Evolutionary conservation across 2,113 vertebrate genomes (phyloP).

Genomic region (Hippocampus mohnikei): DNA sequence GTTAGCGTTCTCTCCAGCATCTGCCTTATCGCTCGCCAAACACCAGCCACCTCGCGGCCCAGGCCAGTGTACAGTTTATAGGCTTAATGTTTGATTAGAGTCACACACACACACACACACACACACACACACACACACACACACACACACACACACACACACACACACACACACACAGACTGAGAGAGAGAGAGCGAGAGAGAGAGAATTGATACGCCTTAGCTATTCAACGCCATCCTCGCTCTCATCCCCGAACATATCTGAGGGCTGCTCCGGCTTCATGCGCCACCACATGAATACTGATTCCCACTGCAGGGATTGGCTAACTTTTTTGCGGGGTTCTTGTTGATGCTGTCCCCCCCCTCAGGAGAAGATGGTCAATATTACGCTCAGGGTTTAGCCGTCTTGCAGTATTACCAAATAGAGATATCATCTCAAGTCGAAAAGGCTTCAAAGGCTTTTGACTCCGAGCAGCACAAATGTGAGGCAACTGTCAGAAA

Average conservation of each 20-base stretch:
- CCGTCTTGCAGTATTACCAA: constrained; percentile 25
- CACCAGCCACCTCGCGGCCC: constrained; percentile 62
- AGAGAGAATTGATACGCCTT: constrained; percentile 55
- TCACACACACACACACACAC: too few relatives aligned
- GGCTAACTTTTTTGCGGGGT: constrained; percentile 50
- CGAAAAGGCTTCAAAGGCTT: constrained; percentile 5
- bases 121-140: too few relatives aligned
- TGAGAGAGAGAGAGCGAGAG: constrained; percentile 24
- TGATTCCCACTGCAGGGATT: constrained; percentile 38
- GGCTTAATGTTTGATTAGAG: constrained; percentile 65
- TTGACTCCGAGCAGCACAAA: neutral
- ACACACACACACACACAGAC: too few relatives aligned
- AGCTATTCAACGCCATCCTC: constrained; percentile 62
- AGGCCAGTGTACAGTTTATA: constrained; percentile 55
- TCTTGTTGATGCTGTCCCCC: neutral
- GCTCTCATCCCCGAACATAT: constrained; percentile 59
- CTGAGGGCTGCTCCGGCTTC: constrained; percentile 49
- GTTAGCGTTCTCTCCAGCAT: constrained; percentile 64
- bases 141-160: too few relatives aligned
- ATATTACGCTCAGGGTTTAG: constrained; percentile 22
- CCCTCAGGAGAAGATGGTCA: constrained; percentile 22
- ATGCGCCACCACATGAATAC: constrained; percentile 65
- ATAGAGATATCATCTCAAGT: constrained; percentile 24
- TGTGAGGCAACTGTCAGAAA: neutral
- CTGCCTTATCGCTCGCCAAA: constrained; percentile 66